Evolutionary conservation across 2,888 invertebrate species (phyloP).

Genomic region (Euplagia quadripunctaria): DNA sequence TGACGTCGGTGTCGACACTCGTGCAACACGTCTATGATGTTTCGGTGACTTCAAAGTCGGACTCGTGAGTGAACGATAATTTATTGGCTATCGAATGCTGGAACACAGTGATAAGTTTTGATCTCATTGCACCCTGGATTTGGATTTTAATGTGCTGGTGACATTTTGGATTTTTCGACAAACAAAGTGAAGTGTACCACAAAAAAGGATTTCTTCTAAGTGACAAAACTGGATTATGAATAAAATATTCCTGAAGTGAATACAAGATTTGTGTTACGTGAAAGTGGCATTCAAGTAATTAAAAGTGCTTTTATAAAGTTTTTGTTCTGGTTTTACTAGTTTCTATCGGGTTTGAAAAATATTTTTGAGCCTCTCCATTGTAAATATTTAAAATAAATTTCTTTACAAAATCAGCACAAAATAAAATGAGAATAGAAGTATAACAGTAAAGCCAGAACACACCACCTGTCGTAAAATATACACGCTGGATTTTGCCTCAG

Average conservation of each 20-base stretch:
- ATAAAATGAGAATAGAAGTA: conserved; percentile 44
- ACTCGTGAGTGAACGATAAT: conserved; percentile 82
- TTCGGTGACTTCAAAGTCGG: conserved; percentile 85
- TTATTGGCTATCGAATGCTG: conserved; percentile 89
- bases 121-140: conserved; percentile 77
- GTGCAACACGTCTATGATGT: conserved; percentile 86
- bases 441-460: conserved; percentile 55
- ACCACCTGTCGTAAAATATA: conserved; percentile 66
- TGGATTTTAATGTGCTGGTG: conserved; percentile 81
- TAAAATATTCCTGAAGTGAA: conserved; percentile 66
- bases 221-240: conserved; percentile 77
- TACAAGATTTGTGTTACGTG: conserved; percentile 66
- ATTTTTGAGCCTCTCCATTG: conserved; percentile 6
- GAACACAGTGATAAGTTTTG: conserved; percentile 90
- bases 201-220: conserved; percentile 77
- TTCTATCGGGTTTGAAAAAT: conserved; percentile 54
- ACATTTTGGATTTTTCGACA: conserved; percentile 74
- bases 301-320: conserved; percentile 61
- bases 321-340: conserved; percentile 55
- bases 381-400: conserved; percentile 20
- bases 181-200: conserved; percentile 80
- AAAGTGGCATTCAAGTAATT: conserved; percentile 73
- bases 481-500: conserved; percentile 70
- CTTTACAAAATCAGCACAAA: conserved; percentile 1
- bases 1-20: conserved; percentile 86